Evolutionary conservation across 2,113 vertebrate genomes (phyloP).

Genomic region (Rhombomys opimus): DNA sequence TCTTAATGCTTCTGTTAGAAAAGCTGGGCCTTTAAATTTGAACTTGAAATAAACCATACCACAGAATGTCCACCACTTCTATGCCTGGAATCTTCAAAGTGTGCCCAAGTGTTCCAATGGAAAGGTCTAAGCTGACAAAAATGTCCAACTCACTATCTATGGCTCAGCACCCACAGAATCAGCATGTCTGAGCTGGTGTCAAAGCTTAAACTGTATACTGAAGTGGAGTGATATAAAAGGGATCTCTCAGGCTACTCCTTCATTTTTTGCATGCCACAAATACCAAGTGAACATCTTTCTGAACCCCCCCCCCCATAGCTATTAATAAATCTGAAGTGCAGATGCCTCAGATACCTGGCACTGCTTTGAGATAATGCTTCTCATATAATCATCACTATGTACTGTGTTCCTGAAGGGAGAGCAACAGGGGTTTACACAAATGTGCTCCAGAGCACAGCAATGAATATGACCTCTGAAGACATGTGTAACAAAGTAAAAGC

Average conservation of each 20-base stretch:
- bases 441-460: not conserved
- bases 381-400: conserved; percentile 24
- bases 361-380: conserved; percentile 39
- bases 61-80: conserved; percentile 52
- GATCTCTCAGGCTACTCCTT: conserved; percentile 39
- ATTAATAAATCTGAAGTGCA: conserved; percentile 74
- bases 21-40: conserved; percentile 67
- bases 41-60: conserved; percentile 51
- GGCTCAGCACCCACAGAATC: conserved; percentile 14
- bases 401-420: conserved; percentile 37
- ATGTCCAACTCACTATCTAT: conserved; percentile 51
- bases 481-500: conserved; percentile 44
- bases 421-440: conserved; percentile 22
- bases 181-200: conserved; percentile 37
- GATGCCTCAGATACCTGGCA: conserved; percentile 66
- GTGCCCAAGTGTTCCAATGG: conserved; percentile 54
- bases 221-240: not conserved
- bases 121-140: conserved; percentile 54
- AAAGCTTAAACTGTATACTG: conserved; percentile 25
- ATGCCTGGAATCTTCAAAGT: conserved; percentile 58
- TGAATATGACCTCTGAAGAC: conserved; percentile 48
- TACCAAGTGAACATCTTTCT: conserved; percentile 4
- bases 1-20: conserved; percentile 62
- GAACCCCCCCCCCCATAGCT: not conserved
- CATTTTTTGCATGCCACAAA: conserved; percentile 65